phyloP scores from a whole-genome alignment of 2,113 vertebrate species.

The Anseranas semipalmata region DNA sequence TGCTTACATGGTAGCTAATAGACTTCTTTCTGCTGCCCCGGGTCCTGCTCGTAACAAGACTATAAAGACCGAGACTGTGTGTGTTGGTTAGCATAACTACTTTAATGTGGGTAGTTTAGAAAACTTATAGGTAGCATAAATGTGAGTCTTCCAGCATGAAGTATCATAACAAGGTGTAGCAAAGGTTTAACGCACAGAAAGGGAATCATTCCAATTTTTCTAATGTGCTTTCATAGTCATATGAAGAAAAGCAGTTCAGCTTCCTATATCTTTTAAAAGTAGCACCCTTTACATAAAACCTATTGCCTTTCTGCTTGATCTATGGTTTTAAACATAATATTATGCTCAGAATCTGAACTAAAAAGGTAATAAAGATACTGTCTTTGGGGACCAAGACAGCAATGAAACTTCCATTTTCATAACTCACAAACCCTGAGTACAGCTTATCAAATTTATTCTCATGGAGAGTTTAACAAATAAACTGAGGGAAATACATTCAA shows the following conservation, averaged over 20 bases:
- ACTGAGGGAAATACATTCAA: constrained; percentile 25
- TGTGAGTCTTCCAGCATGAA: not conserved
- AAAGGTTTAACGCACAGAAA: constrained; percentile 47
- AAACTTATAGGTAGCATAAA: constrained; percentile 43
- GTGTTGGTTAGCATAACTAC: constrained; percentile 28
- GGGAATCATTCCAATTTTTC: constrained; percentile 58
- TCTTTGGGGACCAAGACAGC: constrained; percentile 56
- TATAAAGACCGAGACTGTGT: not conserved
- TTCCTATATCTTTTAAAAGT: constrained; percentile 71
- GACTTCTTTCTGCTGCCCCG: not conserved
- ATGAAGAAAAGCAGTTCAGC: constrained; percentile 58
- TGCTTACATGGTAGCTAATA: not conserved
- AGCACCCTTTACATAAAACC: constrained; percentile 63
- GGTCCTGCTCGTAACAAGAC: not conserved
- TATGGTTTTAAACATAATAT: constrained; percentile 69
- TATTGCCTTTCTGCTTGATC: constrained; percentile 63
- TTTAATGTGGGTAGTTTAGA: constrained; percentile 32
- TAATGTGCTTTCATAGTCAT: constrained; percentile 55
- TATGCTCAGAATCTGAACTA: constrained; percentile 55
- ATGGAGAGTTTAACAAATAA: constrained; percentile 67
- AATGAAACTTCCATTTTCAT: constrained; percentile 71
- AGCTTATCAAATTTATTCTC: constrained; percentile 63
- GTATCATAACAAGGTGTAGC: constrained; percentile 42
- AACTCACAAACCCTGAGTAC: constrained; percentile 42
- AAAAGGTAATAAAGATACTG: constrained; percentile 64